phyloP scores from a whole-genome alignment of 2,113 vertebrate genomes.

The Lichenostomus cassidix region DNA sequence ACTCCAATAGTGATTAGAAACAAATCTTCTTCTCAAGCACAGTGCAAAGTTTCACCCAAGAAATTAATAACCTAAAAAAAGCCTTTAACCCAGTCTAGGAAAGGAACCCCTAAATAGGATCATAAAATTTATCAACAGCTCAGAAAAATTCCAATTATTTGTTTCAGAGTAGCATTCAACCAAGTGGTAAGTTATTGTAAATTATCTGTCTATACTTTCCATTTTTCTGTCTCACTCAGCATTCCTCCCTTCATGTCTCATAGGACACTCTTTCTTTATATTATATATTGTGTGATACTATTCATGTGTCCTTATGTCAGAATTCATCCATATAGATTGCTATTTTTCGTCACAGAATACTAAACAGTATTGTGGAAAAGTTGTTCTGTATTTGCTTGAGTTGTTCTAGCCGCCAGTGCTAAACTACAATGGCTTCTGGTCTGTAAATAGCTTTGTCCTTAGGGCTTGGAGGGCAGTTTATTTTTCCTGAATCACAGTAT shows the following conservation, averaged over 20 bases:
- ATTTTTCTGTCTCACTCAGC: background rate
- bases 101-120: background rate
- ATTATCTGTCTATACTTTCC: background rate
- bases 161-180: background rate
- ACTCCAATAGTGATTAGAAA: background rate
- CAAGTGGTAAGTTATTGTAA: background rate
- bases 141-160: background rate
- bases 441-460: conserved; percentile 51
- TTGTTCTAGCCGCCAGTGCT: background rate
- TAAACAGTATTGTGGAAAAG: background rate
- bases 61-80: background rate
- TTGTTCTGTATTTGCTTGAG: conserved; percentile 24
- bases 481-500: conserved; percentile 61
- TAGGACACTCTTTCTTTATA: background rate
- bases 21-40: background rate
- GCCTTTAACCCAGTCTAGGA: background rate
- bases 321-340: background rate
- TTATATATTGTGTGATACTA: background rate
- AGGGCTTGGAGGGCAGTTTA: conserved; percentile 29
- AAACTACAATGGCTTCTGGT: conserved; percentile 37
- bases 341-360: background rate
- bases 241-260: background rate
- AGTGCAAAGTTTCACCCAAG: background rate
- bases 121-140: background rate
- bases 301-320: background rate